Evolutionary conservation across 2,888 invertebrate species (phyloP).

Genomic region (Zonitis immaculata): DNA sequence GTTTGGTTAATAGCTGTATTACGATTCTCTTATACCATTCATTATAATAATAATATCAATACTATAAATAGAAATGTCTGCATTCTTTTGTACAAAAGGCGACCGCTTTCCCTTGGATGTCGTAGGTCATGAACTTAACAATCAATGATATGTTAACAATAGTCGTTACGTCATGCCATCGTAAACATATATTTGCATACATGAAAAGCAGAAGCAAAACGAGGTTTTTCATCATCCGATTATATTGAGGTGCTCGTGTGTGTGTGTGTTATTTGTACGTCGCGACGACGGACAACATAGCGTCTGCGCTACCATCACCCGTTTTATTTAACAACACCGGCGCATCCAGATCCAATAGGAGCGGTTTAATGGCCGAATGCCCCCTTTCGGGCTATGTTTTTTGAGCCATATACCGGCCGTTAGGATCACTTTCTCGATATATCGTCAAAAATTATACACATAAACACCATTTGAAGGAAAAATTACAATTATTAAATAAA

Average conservation of each 20-base stretch:
- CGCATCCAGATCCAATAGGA: constrained; percentile 39
- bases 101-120: constrained; percentile 49
- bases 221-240: no score
- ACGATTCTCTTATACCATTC: constrained; percentile 19
- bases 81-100: constrained; percentile 25
- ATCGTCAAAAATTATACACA: no score
- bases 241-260: no score
- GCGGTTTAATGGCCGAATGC: constrained; percentile 41
- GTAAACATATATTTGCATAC: constrained; percentile 49
- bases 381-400: constrained; percentile 32
- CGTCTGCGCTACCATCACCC: constrained; percentile 18
- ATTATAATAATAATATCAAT: neutral
- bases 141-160: constrained; percentile 50
- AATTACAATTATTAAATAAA: no score
- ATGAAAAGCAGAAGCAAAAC: constrained; percentile 26
- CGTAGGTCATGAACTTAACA: constrained; percentile 48
- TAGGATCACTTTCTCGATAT: no score
- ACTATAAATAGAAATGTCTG: constrained; percentile 26
- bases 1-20: constrained; percentile 15
- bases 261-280: no score
- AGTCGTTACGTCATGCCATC: constrained; percentile 46
- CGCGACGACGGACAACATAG: constrained; percentile 9
- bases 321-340: constrained; percentile 28
- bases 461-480: no score
- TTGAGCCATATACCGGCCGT: constrained; percentile 19